Evolutionary conservation across 2,113 vertebrate genomes (phyloP).

Genomic region (Elachura formosa): DNA sequence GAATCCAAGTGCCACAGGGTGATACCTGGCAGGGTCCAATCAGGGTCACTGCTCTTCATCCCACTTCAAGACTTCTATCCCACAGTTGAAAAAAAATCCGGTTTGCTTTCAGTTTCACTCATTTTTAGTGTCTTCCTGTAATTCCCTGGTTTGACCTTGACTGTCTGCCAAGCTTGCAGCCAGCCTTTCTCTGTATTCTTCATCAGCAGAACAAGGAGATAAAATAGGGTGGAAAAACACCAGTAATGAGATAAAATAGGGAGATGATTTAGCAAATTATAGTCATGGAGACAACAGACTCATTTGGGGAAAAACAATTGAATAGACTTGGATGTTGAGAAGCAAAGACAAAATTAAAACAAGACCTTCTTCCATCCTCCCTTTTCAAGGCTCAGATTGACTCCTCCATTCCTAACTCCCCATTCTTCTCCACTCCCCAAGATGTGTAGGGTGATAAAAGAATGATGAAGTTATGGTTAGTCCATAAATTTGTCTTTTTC

Average conservation of each 20-base stretch:
- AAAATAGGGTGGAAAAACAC: neutral
- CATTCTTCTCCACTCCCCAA: neutral
- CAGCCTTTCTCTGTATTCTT: neutral
- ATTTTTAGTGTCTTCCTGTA: neutral
- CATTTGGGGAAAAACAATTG: neutral
- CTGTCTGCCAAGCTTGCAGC: neutral
- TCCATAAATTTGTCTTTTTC: neutral
- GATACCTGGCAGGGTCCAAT: neutral
- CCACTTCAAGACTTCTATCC: neutral
- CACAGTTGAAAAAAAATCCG: neutral
- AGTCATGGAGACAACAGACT: neutral
- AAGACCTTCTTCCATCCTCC: neutral
- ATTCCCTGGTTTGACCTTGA: neutral
- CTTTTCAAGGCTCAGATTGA: neutral
- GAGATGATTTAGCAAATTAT: neutral
- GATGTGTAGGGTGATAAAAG: fast-evolving
- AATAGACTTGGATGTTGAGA: neutral
- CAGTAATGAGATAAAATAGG: neutral
- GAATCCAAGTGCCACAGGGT: neutral
- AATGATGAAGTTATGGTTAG: neutral
- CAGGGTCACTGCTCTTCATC: neutral
- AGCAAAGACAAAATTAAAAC: neutral
- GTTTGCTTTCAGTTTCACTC: neutral
- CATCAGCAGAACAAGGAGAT: fast-evolving
- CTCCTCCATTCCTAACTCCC: neutral